Base-by-base conservation (phyloP, 1,140 invertebrate genomes). In the Caenorhabditis briggsae region DNA sequence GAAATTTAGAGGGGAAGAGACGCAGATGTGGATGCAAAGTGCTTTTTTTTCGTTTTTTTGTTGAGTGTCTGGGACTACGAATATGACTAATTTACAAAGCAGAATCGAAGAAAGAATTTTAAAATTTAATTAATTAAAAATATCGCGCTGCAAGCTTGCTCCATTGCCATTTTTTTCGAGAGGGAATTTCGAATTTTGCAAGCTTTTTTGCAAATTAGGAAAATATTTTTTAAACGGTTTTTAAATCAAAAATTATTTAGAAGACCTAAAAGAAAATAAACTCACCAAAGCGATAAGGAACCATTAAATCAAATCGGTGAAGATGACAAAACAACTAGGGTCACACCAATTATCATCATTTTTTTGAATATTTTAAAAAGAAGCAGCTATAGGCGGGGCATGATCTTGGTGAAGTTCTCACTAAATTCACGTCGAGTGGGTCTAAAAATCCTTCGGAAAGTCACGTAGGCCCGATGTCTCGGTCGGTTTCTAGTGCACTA, bases 401-500 rank as follows among this genome's bases (percentile, higher is more conserved):
- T 64, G 8, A 11, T 16, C 16, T 48, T 33, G 33, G 33, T 53
- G 50, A 53, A 53, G 50, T 12, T 33, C 33, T 33, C 33, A 33
- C 65, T 18, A 70, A 46, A 70, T 70, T 70, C 65, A 70, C 65
- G 65, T 70, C 23, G 43, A n/a, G 8, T 18, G 41, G 33, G 41
- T 14, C 33, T 23, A n/a, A 50, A 78, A 46, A 50, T 20, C 6
- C 23, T 50, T n/a, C 18, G 18, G 23, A 50, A 50, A 78, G 70
- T 78, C 70, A 78, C 70, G 70, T 78, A 78, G 70, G n/a, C 70
- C n/a, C n/a, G 33, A 46, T 23, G 46, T 78, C 70, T 20, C 41
- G 12, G 33, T 33, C 41, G 70, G 70, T 78, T n/a, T 78, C 46
- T 78, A 78, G 46, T 78, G 70, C 70, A 78, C 70, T 48, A 78